Conservation (phyloP, 2,888 invertebrate species). For the Agriopis leucophaearia region DNA sequence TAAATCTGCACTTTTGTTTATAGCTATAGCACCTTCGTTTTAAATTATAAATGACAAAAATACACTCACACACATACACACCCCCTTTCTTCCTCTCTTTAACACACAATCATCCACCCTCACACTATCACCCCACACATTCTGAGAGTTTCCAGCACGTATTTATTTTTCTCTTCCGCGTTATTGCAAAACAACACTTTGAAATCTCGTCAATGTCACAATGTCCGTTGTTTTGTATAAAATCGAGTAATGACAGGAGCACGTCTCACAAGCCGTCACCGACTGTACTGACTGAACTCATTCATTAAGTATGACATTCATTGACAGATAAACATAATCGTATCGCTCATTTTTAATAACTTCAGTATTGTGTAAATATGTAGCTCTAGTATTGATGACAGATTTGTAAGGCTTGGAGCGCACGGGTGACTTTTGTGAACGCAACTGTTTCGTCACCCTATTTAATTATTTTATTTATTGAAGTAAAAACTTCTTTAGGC, state of each 20-base stretch:
- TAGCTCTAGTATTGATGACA: neutral
- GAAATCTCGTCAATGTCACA: neutral
- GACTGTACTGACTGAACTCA: slow-evolving; percentile 19
- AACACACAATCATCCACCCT: no score
- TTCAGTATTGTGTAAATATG: slow-evolving; percentile 22
- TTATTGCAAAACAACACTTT: neutral
- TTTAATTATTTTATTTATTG: no score
- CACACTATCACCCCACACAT: no score
- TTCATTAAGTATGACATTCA: slow-evolving; percentile 24
- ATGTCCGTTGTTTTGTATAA: slow-evolving; percentile 19
- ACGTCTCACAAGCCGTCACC: slow-evolving; percentile 4
- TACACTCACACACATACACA: no score
- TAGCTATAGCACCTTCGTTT: no score
- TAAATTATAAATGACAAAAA: no score
- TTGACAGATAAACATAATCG: slow-evolving; percentile 26
- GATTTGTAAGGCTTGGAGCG: neutral
- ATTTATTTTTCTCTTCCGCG: neutral
- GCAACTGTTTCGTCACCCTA: no score
- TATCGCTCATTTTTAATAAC: slow-evolving; percentile 24
- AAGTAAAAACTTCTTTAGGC: no score
- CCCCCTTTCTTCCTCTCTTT: no score
- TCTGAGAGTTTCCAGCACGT: neutral
- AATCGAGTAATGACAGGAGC: neutral
- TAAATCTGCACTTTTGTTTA: no score
- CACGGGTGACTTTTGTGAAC: no score